Evolutionary conservation across 2,797 vertebrate genomes (phyloP).

Genomic region (Sebastes minor): DNA sequence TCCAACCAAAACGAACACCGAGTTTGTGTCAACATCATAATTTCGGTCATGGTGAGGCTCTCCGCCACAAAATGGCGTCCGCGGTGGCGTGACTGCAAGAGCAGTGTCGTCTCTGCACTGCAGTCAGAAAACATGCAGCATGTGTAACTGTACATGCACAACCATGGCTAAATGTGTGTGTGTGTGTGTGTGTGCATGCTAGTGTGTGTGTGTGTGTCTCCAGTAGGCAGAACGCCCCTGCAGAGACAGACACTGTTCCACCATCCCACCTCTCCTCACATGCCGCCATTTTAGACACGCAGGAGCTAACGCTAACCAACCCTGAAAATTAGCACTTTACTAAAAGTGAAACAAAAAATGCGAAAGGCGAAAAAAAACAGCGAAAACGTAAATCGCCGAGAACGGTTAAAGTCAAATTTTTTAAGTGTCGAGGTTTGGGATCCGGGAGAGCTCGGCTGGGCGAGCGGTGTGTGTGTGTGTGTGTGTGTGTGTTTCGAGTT

Average conservation of each 20-base stretch:
- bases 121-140: conserved; percentile 55
- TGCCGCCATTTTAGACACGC: conserved; percentile 78
- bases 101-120: conserved; percentile 59
- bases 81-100: conserved; percentile 52
- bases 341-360: background rate
- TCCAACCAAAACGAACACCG: background rate
- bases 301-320: conserved; percentile 52
- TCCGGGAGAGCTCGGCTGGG: conserved; percentile 1
- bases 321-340: conserved; percentile 1
- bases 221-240: conserved; percentile 63
- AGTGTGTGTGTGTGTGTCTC: conserved; percentile 26
- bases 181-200: background rate
- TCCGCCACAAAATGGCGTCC: conserved; percentile 75
- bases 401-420: conserved; percentile 24
- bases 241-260: conserved; percentile 70
- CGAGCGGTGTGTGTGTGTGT: conserved; percentile 12
- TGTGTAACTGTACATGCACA: conserved; percentile 62
- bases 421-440: background rate
- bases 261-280: conserved; percentile 66
- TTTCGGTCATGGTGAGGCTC: conserved; percentile 44
- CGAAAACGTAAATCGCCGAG: conserved; percentile 4
- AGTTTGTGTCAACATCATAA: conserved; percentile 41
- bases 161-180: conserved; percentile 30
- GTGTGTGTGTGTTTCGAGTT: conserved; percentile 25
- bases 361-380: background rate